Percentiles rank a stretch among this genome's conserved stretches.
Evolutionary conservation across 2,797 vertebrate genomes (phyloP).

Genomic region (Anabas testudineus): DNA sequence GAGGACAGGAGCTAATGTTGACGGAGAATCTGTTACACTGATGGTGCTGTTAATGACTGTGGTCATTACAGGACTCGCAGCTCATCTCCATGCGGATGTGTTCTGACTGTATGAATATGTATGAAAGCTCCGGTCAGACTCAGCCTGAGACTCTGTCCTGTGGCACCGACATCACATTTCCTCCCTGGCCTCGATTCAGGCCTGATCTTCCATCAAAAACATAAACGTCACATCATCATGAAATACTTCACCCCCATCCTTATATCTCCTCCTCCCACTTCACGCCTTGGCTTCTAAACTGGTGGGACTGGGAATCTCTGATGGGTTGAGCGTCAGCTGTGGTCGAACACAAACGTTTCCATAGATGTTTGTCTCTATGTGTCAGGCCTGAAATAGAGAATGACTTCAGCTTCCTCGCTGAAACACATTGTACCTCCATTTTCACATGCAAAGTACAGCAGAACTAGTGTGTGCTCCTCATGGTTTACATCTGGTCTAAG

Average conservation of each 20-base stretch:
- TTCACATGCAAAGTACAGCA: no score
- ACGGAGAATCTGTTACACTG: conserved; percentile 35
- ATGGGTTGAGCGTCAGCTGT: no score
- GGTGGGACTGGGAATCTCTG: no score
- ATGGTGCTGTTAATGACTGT: conserved; percentile 49
- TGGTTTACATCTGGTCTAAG: no score
- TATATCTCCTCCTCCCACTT: no score
- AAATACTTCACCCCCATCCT: conserved; percentile 10
- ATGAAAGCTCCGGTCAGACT: conserved; percentile 26
- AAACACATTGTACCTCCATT: no score
- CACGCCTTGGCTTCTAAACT: no score
- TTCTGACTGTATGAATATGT: conserved; percentile 45
- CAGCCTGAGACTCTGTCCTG: conserved; percentile 10
- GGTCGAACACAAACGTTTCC: no score
- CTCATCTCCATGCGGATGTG: conserved; percentile 20
- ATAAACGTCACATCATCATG: conserved; percentile 4
- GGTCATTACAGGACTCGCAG: conserved; percentile 37
- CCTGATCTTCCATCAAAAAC: conserved; percentile 8
- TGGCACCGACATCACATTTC: neutral
- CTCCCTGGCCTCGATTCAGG: conserved; percentile 3
- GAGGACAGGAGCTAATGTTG: conserved; percentile 53
- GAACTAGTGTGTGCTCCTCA: no score
- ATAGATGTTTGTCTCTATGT: no score
- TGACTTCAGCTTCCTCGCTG: no score
- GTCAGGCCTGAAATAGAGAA: no score